These are phyloP conservation scores for Acrocephalus scirpaceus DNA, from an alignment of 2,797 vertebrate genomes.

Conservation along the genomic window DNA sequence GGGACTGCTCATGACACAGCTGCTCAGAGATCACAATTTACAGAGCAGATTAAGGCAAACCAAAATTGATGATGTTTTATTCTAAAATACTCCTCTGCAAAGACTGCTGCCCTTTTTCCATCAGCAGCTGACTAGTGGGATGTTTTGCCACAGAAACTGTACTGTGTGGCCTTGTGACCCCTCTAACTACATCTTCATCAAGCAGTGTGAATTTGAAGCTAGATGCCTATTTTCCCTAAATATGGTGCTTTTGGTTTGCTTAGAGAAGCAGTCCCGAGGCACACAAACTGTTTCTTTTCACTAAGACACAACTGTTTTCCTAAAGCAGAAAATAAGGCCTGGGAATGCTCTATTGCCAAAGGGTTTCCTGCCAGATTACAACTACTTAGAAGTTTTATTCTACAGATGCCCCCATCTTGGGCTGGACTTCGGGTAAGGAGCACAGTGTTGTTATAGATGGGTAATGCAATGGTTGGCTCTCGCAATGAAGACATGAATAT, in stretches of 20 bases:
- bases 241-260: not conserved
- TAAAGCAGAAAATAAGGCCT: not conserved
- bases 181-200: not conserved
- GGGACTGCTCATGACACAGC: not conserved
- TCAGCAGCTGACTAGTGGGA: not conserved
- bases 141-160: not conserved
- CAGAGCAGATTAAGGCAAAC: not conserved
- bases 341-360: not conserved
- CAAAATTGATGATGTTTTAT: not conserved
- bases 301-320: constrained; percentile 17
- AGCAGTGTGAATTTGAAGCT: not conserved
- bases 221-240: not conserved
- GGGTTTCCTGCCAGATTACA: not conserved
- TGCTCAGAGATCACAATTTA: not conserved
- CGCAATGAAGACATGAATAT: not conserved
- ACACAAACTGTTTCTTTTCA: not conserved
- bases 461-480: not conserved
- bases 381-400: constrained; percentile 1
- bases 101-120: not conserved
- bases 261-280: not conserved
- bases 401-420: not conserved
- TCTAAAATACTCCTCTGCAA: not conserved
- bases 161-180: not conserved
- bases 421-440: not conserved
- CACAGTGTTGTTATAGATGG: not conserved